Conservation (phyloP, 2,888 invertebrate genomes). For the Sarcophaga caerulescens region DNA sequence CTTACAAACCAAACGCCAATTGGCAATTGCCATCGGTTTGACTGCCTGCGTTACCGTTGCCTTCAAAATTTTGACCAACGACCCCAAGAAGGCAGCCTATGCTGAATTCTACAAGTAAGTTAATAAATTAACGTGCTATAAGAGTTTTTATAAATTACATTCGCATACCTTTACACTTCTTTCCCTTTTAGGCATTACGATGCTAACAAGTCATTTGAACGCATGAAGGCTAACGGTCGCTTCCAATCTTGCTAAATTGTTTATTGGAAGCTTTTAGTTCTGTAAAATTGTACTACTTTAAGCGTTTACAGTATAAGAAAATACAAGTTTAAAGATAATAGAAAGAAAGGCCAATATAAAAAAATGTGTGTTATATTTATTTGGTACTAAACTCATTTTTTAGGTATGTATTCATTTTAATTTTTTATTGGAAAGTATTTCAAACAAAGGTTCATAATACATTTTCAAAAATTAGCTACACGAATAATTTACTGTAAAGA, state of each 20-base stretch:
- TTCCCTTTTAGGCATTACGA: conserved; percentile 77
- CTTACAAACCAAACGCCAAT: conserved; percentile 83
- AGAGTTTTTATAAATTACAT: neutral
- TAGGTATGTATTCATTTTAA: no score
- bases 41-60: conserved; percentile 80
- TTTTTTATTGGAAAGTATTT: no score
- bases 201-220: conserved; percentile 80
- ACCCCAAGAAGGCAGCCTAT: conserved; percentile 84
- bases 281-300: conserved; percentile 40
- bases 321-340: conserved; percentile 69
- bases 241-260: conserved; percentile 80
- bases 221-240: conserved; percentile 80
- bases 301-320: conserved; percentile 52
- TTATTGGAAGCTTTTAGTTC: conserved; percentile 26
- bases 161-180: neutral
- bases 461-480: no score
- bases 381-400: no score
- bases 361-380: neutral
- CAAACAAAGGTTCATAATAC: no score
- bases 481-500: no score
- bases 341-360: conserved; percentile 9
- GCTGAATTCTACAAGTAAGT: conserved; percentile 90
- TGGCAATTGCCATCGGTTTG: conserved; percentile 82
- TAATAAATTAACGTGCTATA: neutral
- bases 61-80: conserved; percentile 82